Percentiles rank a stretch among this genome's conserved stretches.
These are phyloP conservation scores for Dasypus novemcinctus DNA, from an alignment of 2,113 vertebrate genomes.

Conservation along the genomic window DNA sequence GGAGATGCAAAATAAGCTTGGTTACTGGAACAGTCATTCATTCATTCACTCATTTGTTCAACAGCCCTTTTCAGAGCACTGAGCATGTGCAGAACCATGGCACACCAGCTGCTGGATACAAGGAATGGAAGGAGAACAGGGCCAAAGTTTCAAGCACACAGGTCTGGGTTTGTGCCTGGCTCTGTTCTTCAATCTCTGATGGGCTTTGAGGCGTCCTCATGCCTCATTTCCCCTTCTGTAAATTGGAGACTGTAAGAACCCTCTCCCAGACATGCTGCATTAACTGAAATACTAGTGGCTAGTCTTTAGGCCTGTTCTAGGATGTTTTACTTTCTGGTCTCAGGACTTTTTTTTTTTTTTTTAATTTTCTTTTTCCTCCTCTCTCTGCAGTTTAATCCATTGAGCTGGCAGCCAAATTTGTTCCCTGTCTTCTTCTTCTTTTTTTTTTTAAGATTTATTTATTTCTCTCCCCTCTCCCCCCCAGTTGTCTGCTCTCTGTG, in stretches of 20 bases:
- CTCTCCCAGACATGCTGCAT: neutral
- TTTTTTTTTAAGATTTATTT: no score
- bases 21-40: neutral
- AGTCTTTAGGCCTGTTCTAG: neutral
- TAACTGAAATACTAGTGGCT: neutral
- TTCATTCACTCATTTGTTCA: no score
- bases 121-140: neutral
- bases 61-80: no score
- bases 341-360: neutral
- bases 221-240: neutral
- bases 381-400: no score
- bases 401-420: no score
- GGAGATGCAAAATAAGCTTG: no score
- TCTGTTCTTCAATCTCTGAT: neutral
- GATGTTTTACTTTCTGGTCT: neutral
- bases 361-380: no score
- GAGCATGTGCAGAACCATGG: rapidly evolving
- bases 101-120: rapidly evolving
- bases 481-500: no score
- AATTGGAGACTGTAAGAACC: neutral
- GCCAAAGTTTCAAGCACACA: rapidly evolving
- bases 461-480: no score
- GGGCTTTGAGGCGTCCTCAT: neutral
- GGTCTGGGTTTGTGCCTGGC: neutral
- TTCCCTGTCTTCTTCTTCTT: no score